phyloP scores from a whole-genome alignment of 2,888 invertebrate genomes.

The Zaprionus bogoriensis region DNA sequence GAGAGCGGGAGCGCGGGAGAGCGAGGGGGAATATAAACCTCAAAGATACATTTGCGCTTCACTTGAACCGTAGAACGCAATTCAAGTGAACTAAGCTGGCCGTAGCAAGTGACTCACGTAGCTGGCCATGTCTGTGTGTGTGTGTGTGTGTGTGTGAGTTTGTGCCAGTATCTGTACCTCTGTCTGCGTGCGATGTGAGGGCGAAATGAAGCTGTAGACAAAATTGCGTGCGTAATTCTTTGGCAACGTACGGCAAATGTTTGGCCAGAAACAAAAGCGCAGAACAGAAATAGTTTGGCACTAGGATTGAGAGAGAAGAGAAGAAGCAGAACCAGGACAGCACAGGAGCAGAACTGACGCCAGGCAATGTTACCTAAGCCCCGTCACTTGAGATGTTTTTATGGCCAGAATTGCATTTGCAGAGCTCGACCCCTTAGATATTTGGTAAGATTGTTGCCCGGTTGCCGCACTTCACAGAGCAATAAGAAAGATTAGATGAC shows the following conservation, averaged over 20 bases:
- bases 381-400: slow-evolving; percentile 41
- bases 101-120: slow-evolving; percentile 52
- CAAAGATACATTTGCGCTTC: slow-evolving; percentile 78
- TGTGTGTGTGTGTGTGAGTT: slow-evolving; percentile 1
- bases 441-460: slow-evolving; percentile 11
- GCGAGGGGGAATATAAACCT: slow-evolving; percentile 64
- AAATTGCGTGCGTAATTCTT: slow-evolving; percentile 70
- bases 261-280: slow-evolving; percentile 37
- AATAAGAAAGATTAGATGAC: slow-evolving; percentile 25
- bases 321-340: not conserved
- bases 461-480: slow-evolving; percentile 39
- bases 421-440: not conserved
- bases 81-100: slow-evolving; percentile 71
- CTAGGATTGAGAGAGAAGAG: not conserved
- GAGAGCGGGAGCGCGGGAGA: slow-evolving; percentile 3
- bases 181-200: slow-evolving; percentile 33
- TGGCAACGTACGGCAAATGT: slow-evolving; percentile 54
- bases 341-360: not conserved
- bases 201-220: slow-evolving; percentile 70
- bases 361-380: slow-evolving; percentile 28
- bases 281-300: slow-evolving; percentile 35
- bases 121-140: slow-evolving; percentile 11
- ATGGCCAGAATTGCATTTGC: slow-evolving; percentile 38
- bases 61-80: slow-evolving; percentile 72
- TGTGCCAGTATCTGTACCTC: not conserved